Evolutionary conservation across 2,888 invertebrate genomes (phyloP), one percentile per base, ranked within the genome.

Genomic region (Drosophila tripunctata): DNA sequence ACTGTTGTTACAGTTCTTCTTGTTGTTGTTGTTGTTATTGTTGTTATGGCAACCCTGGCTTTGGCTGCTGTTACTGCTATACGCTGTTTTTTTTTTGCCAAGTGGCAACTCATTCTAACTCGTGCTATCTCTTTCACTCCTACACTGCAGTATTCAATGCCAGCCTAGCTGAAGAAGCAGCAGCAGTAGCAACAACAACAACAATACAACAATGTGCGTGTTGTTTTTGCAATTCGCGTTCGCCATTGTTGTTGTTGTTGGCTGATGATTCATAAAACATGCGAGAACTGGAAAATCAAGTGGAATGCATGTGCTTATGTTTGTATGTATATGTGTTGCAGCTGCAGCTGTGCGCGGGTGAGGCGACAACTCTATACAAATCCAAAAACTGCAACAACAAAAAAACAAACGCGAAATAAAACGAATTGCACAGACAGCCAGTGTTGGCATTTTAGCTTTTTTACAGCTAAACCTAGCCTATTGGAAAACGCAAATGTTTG

Each of bases 281-380:
- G 75, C 72, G 81, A 80, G 81, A 81, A 86, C 87, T 84, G 81
- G 81, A 81, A 81, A 81, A 87, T 81, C 87, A 81, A 81, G 81
- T 87, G 81, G 81, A 81, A 81, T 81, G 87, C 70, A 65, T 75
- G 10, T n/a, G n/a, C n/a, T n/a, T n/a, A n/a, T n/a, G n/a, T n/a
- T n/a, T n/a, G n/a, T n/a, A n/a, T n/a, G n/a, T n/a, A n/a, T n/a
- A n/a, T n/a, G n/a, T 27, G 10, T 27, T 27, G 84, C 81, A 86
- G 87, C 87, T 83, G 80, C 84, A 61, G 55, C 58, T 56, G n/a
- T n/a, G 63, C 54, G 79, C 72, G 82, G 79, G 79, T 82, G 72
- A 71, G 63, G 60, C 70, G 73, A 76, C 71, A 50, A 56, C n/a
- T n/a, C n/a, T n/a, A n/a, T n/a, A n/a, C n/a, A n/a, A n/a, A n/a